Conservation (phyloP, 2,888 invertebrate species). For the Athalia rosae region DNA sequence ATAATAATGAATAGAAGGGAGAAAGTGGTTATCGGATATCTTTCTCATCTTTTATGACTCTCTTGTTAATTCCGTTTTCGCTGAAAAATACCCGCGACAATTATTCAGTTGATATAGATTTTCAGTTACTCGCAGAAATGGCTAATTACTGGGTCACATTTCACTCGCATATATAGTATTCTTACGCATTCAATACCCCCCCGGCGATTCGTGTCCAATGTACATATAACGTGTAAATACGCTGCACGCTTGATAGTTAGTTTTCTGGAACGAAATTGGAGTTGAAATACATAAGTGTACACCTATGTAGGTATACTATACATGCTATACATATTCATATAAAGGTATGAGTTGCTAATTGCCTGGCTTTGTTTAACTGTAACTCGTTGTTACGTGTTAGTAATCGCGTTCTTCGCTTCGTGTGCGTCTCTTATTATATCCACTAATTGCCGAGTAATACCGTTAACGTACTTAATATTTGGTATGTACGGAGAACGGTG, state of each 20-base stretch:
- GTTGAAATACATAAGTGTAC: constrained; percentile 2
- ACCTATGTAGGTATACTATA: not conserved
- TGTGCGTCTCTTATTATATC: constrained; percentile 15
- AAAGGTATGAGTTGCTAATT: constrained; percentile 20
- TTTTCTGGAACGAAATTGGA: constrained; percentile 15
- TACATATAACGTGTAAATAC: no score
- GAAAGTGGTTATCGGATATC: not conserved
- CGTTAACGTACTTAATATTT: constrained; percentile 40
- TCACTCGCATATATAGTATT: not conserved
- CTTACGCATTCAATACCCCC: no score
- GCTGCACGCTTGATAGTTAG: constrained; percentile 16
- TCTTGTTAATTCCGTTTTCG: not conserved
- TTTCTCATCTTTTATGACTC: not conserved
- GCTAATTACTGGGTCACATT: not conserved
- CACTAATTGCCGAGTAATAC: constrained; percentile 42
- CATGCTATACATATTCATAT: no score
- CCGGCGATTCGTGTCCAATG: no score
- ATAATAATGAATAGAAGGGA: no score
- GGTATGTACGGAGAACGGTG: constrained; percentile 30
- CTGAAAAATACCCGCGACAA: no score
- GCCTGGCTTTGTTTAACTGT: constrained; percentile 44
- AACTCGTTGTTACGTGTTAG: constrained; percentile 35
- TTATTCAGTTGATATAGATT: no score
- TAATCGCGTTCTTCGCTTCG: constrained; percentile 19
- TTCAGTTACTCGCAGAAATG: no score